Conservation (phyloP, 2,888 invertebrate species). For the Drosophila imparisetae region DNA sequence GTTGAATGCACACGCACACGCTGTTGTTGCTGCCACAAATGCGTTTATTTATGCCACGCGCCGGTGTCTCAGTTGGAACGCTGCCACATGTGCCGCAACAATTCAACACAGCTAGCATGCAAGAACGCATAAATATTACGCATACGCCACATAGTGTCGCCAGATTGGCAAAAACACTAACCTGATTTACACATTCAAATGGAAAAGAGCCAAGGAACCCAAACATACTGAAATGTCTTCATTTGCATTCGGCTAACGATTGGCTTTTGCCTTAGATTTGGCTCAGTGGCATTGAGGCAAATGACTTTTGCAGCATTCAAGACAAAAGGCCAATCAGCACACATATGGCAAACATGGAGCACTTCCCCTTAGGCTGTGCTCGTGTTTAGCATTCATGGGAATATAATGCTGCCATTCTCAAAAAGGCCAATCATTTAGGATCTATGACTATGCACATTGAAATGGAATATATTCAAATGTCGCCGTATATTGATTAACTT, state of each 20-base stretch:
- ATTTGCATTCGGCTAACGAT: constrained; percentile 36
- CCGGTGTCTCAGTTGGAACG: constrained; percentile 56
- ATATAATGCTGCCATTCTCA: background rate
- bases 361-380: background rate
- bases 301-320: constrained; percentile 12
- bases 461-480: background rate
- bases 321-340: constrained; percentile 13
- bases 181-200: constrained; percentile 63
- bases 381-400: background rate
- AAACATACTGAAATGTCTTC: constrained; percentile 33
- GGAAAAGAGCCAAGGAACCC: constrained; percentile 21
- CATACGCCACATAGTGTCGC: constrained; percentile 61
- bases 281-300: constrained; percentile 12
- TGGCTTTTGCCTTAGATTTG: constrained; percentile 2
- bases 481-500: background rate
- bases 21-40: constrained; percentile 44
- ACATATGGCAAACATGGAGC: constrained; percentile 12
- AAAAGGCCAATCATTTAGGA: background rate
- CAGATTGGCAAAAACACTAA: constrained; percentile 50
- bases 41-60: constrained; percentile 74
- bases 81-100: constrained; percentile 65
- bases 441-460: background rate
- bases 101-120: constrained; percentile 4
- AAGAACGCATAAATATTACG: constrained; percentile 63
- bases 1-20: constrained; percentile 34